Evolutionary conservation across 2,113 vertebrate species (phyloP).

Genomic region (Gobius niger): DNA sequence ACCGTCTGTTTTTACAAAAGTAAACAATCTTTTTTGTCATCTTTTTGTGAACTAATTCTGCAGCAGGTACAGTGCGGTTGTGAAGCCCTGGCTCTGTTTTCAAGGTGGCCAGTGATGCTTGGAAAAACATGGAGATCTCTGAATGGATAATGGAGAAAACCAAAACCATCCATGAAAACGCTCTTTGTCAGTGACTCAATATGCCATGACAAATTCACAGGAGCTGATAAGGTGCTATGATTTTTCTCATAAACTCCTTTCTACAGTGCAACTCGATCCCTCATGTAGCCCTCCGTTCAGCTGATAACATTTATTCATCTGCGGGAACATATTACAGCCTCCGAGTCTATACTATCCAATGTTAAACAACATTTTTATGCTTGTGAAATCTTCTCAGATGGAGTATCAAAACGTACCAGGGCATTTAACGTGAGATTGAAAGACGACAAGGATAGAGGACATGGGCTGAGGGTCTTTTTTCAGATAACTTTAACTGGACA

Average conservation of each 20-base stretch:
- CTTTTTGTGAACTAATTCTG: constrained; percentile 38
- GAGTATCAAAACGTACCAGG: constrained; percentile 58
- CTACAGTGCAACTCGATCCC: constrained; percentile 68
- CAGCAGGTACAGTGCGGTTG: constrained; percentile 37
- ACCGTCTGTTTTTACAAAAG: no score
- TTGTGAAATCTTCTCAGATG: constrained; percentile 55
- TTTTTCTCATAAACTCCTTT: constrained; percentile 66
- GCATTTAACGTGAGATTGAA: constrained; percentile 61
- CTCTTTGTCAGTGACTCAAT: constrained; percentile 75
- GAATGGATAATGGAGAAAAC: constrained; percentile 52
- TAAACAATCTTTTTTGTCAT: background rate
- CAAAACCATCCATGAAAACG: constrained; percentile 66
- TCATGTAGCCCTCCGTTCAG: constrained; percentile 57
- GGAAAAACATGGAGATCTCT: constrained; percentile 66
- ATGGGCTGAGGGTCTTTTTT: constrained; percentile 45
- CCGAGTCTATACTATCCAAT: constrained; percentile 41
- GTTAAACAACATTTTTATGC: constrained; percentile 38
- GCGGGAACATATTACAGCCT: constrained; percentile 38
- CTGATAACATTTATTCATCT: constrained; percentile 49
- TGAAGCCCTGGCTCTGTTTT: constrained; percentile 43
- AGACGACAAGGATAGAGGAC: constrained; percentile 51
- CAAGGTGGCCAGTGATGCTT: constrained; percentile 67
- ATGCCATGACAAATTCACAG: constrained; percentile 76
- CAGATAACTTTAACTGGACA: constrained; percentile 71
- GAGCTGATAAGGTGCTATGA: constrained; percentile 70